These are phyloP conservation scores for Sycobia sp. DNA, from an alignment of 1,140 invertebrate species.

Conservation along the genomic window DNA sequence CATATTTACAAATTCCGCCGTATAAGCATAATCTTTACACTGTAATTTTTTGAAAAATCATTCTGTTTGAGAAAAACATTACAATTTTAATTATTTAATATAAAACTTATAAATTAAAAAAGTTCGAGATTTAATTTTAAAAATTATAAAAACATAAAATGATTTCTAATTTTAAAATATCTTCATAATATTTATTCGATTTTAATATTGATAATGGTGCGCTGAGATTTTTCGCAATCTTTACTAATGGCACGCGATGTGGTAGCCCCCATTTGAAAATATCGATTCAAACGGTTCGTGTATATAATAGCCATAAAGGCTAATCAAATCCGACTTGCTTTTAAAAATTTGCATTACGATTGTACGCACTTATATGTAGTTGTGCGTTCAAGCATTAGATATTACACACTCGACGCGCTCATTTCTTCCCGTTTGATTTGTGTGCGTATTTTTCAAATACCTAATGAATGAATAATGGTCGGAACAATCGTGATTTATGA, in stretches of 20 bases:
- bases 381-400: slow-evolving; percentile 8
- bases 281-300: slow-evolving; percentile 15
- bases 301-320: no score
- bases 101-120: no score
- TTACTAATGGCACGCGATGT: background rate
- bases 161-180: no score
- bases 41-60: no score
- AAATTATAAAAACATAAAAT: no score
- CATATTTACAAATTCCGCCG: background rate
- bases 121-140: no score
- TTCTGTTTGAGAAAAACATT: no score
- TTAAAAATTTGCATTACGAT: slow-evolving; percentile 18
- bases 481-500: background rate
- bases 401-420: background rate
- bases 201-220: no score
- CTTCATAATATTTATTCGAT: no score
- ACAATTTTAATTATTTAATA: no score
- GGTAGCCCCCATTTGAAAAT: slow-evolving; percentile 13
- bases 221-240: slow-evolving; percentile 18
- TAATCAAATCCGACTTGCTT: slow-evolving; percentile 8
- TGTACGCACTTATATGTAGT: background rate
- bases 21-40: background rate
- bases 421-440: background rate
- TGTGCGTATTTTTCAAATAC: background rate
- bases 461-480: background rate